Percentiles rank a stretch among this genome's conserved stretches.
These are phyloP conservation scores for Pandemis heparana DNA, from an alignment of 2,888 invertebrate species.

Conservation along the genomic window DNA sequence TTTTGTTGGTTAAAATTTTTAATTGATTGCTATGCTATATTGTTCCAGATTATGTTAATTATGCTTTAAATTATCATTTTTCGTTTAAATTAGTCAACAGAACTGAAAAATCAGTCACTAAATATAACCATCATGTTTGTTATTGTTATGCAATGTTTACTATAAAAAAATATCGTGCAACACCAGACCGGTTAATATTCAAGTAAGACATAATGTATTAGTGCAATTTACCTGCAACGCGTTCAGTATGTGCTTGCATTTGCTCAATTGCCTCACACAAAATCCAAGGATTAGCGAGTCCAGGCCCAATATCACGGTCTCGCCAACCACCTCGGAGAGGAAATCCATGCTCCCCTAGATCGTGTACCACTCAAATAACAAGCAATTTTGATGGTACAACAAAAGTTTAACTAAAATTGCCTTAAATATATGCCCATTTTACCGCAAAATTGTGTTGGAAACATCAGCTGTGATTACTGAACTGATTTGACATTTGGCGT, in stretches of 20 bases:
- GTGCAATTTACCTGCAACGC: constrained; percentile 87
- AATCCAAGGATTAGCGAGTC: constrained; percentile 91
- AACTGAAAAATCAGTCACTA: not conserved
- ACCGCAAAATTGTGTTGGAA: constrained; percentile 22
- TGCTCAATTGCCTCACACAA: constrained; percentile 90
- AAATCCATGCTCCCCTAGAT: constrained; percentile 87
- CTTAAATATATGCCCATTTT: constrained; percentile 27
- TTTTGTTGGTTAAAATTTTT: no score
- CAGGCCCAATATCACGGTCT: constrained; percentile 90
- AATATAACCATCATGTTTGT: constrained; percentile 8
- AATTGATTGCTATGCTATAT: no score
- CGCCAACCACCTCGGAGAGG: constrained; percentile 86
- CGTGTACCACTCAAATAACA: not conserved
- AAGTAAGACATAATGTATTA: not conserved
- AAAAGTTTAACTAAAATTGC: constrained; percentile 17
- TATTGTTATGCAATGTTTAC: constrained; percentile 36
- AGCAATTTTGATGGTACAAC: constrained; percentile 20
- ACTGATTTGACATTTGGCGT: constrained; percentile 38
- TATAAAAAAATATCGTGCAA: not conserved
- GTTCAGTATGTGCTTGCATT: constrained; percentile 89
- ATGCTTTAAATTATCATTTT: no score
- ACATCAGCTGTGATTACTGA: constrained; percentile 35
- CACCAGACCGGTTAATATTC: not conserved
- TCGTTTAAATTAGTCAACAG: no score
- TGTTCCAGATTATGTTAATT: no score